A percentile compares a stretch with the other conserved stretches of the same genome.
Evolutionary conservation across 2,797 vertebrate genomes (phyloP).

Genomic region (Enteromius paludinosus): DNA sequence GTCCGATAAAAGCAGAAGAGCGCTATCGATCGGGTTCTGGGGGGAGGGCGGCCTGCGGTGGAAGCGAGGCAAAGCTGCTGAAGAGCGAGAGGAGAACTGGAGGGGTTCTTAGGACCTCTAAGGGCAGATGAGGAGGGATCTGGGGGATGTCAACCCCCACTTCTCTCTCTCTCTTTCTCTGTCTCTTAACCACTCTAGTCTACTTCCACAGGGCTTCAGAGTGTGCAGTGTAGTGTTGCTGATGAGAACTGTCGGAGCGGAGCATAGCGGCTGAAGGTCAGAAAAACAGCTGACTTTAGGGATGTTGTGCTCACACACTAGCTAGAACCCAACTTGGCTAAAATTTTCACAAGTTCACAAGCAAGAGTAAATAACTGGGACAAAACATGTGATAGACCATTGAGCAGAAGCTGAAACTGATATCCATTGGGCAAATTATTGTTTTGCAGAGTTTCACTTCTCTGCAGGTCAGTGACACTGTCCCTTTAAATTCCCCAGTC

Average conservation of each 20-base stretch:
- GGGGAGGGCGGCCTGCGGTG: slow-evolving; percentile 69
- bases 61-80: slow-evolving; percentile 76
- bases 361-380: slow-evolving; percentile 1
- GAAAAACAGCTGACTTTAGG: slow-evolving; percentile 63
- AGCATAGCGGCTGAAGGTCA: slow-evolving; percentile 69
- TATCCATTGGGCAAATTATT: not conserved
- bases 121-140: slow-evolving; percentile 55
- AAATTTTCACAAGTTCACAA: not conserved
- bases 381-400: not conserved
- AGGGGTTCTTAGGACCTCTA: slow-evolving; percentile 44
- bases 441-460: slow-evolving; percentile 17
- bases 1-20: slow-evolving; percentile 85
- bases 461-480: not conserved
- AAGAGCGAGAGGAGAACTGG: slow-evolving; percentile 75
- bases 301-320: slow-evolving; percentile 53
- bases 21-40: slow-evolving; percentile 76
- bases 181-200: slow-evolving; percentile 65
- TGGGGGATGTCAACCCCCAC: slow-evolving; percentile 69
- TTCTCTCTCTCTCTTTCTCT: slow-evolving; percentile 64
- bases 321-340: slow-evolving; percentile 8
- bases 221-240: slow-evolving; percentile 73
- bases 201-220: slow-evolving; percentile 53
- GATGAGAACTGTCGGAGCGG: slow-evolving; percentile 75
- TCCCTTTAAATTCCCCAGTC: not conserved
- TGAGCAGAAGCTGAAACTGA: slow-evolving; percentile 1